Percentiles rank a stretch among this genome's conserved stretches.
phyloP scores from a whole-genome alignment of 2,113 vertebrate genomes.

The sheep (Ovis aries) region DNA sequence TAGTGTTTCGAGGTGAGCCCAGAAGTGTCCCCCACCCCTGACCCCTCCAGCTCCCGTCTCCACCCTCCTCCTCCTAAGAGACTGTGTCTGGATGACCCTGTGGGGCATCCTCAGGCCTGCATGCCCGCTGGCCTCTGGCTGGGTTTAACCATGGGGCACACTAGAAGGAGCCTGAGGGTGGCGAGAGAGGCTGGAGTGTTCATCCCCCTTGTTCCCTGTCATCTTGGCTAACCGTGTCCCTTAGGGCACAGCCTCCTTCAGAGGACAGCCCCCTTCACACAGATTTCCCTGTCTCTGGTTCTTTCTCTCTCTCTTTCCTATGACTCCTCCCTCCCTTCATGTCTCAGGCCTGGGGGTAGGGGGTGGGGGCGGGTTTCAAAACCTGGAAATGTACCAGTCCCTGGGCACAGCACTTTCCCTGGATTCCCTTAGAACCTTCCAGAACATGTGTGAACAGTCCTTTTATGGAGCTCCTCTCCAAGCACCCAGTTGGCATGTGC shows the following conservation, averaged over 20 bases:
- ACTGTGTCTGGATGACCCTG: no score
- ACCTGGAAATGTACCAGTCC: not conserved
- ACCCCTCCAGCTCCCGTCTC: not conserved
- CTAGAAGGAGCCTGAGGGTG: not conserved
- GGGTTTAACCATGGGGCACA: not conserved
- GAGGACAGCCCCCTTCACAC: not conserved
- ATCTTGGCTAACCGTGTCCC: not conserved
- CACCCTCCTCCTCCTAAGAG: not conserved
- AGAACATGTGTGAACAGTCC: not conserved
- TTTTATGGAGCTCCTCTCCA: not conserved
- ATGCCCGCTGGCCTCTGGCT: not conserved
- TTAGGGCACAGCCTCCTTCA: not conserved
- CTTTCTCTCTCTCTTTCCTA: not conserved
- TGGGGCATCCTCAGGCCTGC: no score
- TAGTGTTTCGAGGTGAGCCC: not conserved
- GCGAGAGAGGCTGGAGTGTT: rapidly evolving
- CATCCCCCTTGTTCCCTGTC: not conserved
- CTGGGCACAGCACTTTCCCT: not conserved
- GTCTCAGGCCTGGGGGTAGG: not conserved
- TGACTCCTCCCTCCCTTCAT: not conserved
- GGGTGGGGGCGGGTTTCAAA: not conserved
- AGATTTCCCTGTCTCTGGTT: not conserved
- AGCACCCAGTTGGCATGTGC: not conserved
- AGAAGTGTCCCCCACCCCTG: not conserved
- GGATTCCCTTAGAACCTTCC: not conserved